Base-by-base conservation (phyloP, 2,113 vertebrate genomes). In the Saccopteryx bilineata region DNA sequence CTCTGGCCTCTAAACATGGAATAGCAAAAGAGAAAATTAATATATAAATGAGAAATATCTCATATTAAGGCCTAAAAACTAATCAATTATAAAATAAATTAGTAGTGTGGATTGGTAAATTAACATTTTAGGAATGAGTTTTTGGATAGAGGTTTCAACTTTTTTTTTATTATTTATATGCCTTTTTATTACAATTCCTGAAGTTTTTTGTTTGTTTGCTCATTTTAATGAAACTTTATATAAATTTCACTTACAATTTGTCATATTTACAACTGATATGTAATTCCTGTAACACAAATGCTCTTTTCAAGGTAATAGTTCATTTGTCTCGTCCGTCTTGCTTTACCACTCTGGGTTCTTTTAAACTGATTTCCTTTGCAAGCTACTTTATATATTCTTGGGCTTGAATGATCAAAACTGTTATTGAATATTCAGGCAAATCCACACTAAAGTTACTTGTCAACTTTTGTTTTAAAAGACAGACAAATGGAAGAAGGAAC, bases 351-450 rank as follows among this genome's bases (percentile, higher is more conserved):
- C 2, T 75, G 9, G 17, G 26, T 11, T 48, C 5, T 94, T 80
- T 94, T 80, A 90, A 83, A 74, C 5, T 6, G 13, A 58, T 91
- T 75, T 76, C 85, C 28, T 90, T 94, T 78, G 61, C 5, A 85
- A 79, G 24, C 0, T 2, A 83, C 39, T 72, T 75, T 17, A 78
- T n/a, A 91, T 21, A 39, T 89, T 66, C 2, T 48, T 61, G 7
- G 3, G 5, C 7, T 82, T 81, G 54, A 90, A 82, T 60, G 19
- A 50, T 86, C 21, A n/a, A 58, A 84, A 63, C 19, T 63, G 8
- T 65, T 84, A 31, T 88, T 76, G 85, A 81, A 48, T 72, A 69
- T 91, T 84, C 26, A 95, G 69, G 18, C 28, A 79, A 82, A 60
- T 58, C 1, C 76, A 10, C 21, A 50, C 10, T 87, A 18, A 87